These are phyloP conservation scores for Coranthus polyacanthus DNA, from an alignment of 2,797 vertebrate genomes.

Conservation along the genomic window DNA sequence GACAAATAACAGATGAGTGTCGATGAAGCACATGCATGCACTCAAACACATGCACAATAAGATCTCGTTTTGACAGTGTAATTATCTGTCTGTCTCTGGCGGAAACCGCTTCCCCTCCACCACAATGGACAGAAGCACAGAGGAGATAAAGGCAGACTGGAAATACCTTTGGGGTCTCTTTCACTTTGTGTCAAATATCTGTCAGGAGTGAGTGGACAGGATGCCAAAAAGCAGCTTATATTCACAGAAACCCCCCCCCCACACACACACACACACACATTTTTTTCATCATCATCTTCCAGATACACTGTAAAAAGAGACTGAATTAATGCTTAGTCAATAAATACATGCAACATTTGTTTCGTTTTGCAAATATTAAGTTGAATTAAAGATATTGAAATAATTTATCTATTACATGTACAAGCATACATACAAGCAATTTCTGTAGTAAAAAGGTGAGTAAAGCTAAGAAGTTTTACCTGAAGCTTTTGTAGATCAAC, in stretches of 20 bases:
- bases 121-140: slow-evolving; percentile 60
- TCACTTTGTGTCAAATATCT: slow-evolving; percentile 34
- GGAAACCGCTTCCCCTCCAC: slow-evolving; percentile 62
- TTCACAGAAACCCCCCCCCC: no score
- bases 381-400: no score
- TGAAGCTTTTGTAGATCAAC: no score
- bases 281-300: slow-evolving; percentile 22
- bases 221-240: slow-evolving; percentile 15
- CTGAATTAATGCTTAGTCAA: no score
- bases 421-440: no score
- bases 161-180: slow-evolving; percentile 41
- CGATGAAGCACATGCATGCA: slow-evolving; percentile 8
- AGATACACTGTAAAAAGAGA: slow-evolving; percentile 1
- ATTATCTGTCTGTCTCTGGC: slow-evolving; percentile 54
- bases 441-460: no score
- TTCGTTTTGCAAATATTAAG: no score
- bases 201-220: slow-evolving; percentile 17
- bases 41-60: slow-evolving; percentile 34
- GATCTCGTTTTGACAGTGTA: slow-evolving; percentile 48
- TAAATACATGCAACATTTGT: no score
- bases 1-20: slow-evolving; percentile 15
- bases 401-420: no score
- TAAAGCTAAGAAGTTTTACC: no score
- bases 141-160: slow-evolving; percentile 43
- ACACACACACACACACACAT: no score